Evolutionary conservation across 2,113 vertebrate genomes (phyloP).

Genomic region (Opisthocomus hoazin): DNA sequence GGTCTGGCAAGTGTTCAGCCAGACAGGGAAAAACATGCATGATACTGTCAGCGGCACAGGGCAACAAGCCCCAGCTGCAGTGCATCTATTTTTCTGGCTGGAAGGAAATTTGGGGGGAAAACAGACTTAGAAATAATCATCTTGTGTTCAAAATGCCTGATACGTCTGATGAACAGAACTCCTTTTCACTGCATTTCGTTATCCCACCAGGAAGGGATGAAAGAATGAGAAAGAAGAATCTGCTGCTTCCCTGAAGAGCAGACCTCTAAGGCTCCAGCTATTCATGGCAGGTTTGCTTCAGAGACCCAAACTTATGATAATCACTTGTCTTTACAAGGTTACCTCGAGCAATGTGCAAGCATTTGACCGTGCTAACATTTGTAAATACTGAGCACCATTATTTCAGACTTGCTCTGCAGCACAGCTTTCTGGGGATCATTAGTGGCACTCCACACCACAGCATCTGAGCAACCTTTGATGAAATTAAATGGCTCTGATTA

Average conservation of each 20-base stretch:
- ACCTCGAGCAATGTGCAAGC: background rate
- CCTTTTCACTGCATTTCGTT: rapidly evolving
- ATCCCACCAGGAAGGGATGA: background rate
- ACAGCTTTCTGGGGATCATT: background rate
- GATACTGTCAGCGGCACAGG: background rate
- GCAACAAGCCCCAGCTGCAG: background rate
- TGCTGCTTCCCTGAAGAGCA: background rate
- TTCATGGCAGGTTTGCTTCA: background rate
- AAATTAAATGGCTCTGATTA: background rate
- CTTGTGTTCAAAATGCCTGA: background rate
- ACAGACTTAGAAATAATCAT: background rate
- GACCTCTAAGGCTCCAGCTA: background rate
- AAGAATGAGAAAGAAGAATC: background rate
- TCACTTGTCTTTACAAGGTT: background rate
- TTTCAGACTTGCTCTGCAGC: background rate
- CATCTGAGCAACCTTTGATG: background rate
- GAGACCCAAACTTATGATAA: background rate
- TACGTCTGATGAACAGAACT: background rate
- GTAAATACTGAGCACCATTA: background rate
- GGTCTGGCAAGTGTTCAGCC: background rate
- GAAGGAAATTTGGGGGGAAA: background rate
- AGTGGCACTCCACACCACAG: rapidly evolving
- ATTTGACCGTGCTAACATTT: background rate
- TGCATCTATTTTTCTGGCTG: background rate
- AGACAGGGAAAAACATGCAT: background rate